Evolutionary conservation across 2,888 invertebrate species (phyloP).

Genomic region (Diaperis boleti): DNA sequence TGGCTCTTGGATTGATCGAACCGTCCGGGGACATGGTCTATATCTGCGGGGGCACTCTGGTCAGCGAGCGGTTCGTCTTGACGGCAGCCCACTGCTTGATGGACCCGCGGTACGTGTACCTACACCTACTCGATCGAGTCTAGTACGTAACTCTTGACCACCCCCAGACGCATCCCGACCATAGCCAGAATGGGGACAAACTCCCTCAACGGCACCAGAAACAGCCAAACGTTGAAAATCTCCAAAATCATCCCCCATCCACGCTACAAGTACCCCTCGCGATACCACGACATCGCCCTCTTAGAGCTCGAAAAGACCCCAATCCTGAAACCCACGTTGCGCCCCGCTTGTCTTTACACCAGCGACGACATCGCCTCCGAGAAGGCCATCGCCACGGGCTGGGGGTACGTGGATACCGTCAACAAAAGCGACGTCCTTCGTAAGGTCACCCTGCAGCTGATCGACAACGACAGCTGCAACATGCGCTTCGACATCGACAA

Average conservation of each 20-base stretch:
- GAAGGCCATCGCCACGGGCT: constrained; percentile 63
- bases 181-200: neutral
- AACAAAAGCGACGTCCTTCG: neutral
- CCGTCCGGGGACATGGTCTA: neutral
- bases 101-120: neutral
- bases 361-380: neutral
- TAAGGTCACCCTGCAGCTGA: constrained; percentile 10
- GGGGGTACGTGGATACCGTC: constrained; percentile 60
- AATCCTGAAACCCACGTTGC: constrained; percentile 57
- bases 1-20: neutral
- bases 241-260: constrained; percentile 58
- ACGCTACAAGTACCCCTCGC: constrained; percentile 56
- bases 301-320: constrained; percentile 59
- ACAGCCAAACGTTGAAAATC: neutral
- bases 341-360: constrained; percentile 63
- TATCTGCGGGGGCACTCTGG: constrained; percentile 74
- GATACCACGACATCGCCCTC: constrained; percentile 67
- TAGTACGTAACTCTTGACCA: neutral
- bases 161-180: constrained; percentile 32
- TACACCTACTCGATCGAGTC: too few species aligned
- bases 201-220: neutral
- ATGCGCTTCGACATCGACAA: neutral
- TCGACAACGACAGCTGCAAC: neutral
- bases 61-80: constrained; percentile 72
- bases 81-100: constrained; percentile 75